Conservation (phyloP, 1,140 invertebrate genomes). For the Lasioglossum albipes region DNA sequence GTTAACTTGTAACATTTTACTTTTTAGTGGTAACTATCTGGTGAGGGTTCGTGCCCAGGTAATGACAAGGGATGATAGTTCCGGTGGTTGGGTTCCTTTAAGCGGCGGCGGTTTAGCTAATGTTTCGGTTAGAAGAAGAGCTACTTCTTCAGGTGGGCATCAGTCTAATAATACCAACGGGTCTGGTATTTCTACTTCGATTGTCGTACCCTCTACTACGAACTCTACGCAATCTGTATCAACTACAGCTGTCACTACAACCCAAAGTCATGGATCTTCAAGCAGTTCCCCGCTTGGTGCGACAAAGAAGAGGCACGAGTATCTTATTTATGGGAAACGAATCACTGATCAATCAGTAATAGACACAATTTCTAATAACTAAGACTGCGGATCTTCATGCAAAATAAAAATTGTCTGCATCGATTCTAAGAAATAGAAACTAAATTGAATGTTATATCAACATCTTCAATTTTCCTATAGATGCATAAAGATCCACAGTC, state of each 20-base stretch:
- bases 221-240: conserved; percentile 65
- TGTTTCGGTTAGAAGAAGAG: conserved; percentile 90
- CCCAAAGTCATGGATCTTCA: conserved; percentile 69
- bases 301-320: conserved; percentile 86
- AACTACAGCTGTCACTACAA: conserved; percentile 46
- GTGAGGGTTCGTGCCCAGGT: conserved; percentile 98
- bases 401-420: no score
- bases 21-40: conserved; percentile 92
- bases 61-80: conserved; percentile 98
- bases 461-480: no score
- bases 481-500: no score
- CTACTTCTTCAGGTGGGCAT: conserved; percentile 71
- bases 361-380: neutral
- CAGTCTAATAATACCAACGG: conserved; percentile 65
- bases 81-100: conserved; percentile 96
- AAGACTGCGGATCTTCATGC: no score
- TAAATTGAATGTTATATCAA: no score
- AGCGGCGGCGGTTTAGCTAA: conserved; percentile 95
- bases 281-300: conserved; percentile 72
- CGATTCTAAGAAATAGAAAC: no score
- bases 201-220: conserved; percentile 64
- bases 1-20: conserved; percentile 24
- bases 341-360: conserved; percentile 93
- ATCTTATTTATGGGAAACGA: conserved; percentile 94
- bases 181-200: conserved; percentile 57